These are phyloP conservation scores for Symphodus melops DNA, from an alignment of 2,113 vertebrate species.

Conservation along the genomic window DNA sequence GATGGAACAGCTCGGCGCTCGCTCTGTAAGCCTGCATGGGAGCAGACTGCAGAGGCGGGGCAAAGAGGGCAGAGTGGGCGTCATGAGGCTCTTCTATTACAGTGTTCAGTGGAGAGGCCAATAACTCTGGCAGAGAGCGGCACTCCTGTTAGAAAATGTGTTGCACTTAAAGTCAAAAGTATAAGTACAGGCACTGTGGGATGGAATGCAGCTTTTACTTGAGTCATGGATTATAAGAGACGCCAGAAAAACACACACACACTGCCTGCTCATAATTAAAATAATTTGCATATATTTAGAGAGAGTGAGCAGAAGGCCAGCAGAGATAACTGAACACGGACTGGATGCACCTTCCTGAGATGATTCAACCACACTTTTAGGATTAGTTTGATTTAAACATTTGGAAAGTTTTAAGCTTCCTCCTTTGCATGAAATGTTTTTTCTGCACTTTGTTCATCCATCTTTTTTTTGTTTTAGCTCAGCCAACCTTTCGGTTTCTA, in stretches of 20 bases:
- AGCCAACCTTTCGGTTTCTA: no score
- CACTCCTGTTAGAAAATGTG: slow-evolving; percentile 29
- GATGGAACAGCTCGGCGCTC: not conserved
- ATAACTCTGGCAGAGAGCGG: slow-evolving; percentile 45
- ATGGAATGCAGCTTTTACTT: not conserved
- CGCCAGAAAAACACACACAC: not conserved
- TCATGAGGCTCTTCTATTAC: slow-evolving; percentile 30
- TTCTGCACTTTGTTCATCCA: no score
- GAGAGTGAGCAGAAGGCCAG: not conserved
- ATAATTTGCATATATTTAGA: not conserved
- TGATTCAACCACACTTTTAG: not conserved
- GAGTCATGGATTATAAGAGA: slow-evolving; percentile 1
- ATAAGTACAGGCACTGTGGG: slow-evolving; percentile 17
- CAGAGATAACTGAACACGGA: not conserved
- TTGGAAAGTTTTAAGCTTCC: no score
- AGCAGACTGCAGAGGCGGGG: slow-evolving; percentile 43
- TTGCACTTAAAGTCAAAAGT: slow-evolving; percentile 33
- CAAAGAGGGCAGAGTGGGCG: slow-evolving; percentile 43
- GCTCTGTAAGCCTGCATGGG: not conserved
- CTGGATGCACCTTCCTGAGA: not conserved
- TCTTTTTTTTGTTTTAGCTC: no score
- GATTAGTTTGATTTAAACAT: not conserved
- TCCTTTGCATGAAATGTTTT: no score
- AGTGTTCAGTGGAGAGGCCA: slow-evolving; percentile 16
- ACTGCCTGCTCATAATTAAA: not conserved